Evolutionary conservation across 2,888 invertebrate species (phyloP).

Genomic region (Morpho helenor): DNA sequence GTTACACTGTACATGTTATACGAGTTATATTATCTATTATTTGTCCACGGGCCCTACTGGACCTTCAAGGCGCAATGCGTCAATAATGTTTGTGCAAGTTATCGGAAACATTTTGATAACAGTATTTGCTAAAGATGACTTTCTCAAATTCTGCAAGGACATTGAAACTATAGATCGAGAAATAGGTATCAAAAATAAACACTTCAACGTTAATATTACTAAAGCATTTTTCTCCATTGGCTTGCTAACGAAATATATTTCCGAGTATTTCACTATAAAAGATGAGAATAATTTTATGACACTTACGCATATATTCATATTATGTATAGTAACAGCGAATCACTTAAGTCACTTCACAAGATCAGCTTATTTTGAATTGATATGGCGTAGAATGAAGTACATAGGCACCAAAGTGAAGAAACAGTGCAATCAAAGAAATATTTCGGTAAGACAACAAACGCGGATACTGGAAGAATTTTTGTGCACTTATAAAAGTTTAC

Average conservation of each 20-base stretch:
- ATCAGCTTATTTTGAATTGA: conserved; percentile 1
- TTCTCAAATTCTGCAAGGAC: not conserved
- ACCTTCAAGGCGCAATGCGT: no score
- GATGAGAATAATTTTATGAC: not conserved
- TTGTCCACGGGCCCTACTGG: no score
- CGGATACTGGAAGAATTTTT: conserved; percentile 9
- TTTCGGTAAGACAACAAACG: not conserved
- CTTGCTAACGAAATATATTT: not conserved
- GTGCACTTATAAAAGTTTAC: conserved; percentile 11
- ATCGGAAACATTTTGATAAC: not conserved
- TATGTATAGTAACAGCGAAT: not conserved
- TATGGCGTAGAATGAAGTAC: conserved; percentile 2
- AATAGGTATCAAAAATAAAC: not conserved
- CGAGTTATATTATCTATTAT: no score
- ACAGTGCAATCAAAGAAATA: not conserved
- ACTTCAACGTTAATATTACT: not conserved
- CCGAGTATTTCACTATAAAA: not conserved
- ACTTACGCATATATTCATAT: not conserved
- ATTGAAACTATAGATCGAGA: not conserved
- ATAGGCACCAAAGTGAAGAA: conserved; percentile 2
- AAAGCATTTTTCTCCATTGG: not conserved
- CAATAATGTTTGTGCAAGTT: not conserved
- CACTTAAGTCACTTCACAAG: conserved; percentile 1
- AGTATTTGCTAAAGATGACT: not conserved
- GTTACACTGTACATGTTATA: no score